Evolutionary conservation across 2,888 invertebrate species (phyloP), one percentile per base, ranked within the genome.

Genomic region (Rhagonycha fulva): DNA sequence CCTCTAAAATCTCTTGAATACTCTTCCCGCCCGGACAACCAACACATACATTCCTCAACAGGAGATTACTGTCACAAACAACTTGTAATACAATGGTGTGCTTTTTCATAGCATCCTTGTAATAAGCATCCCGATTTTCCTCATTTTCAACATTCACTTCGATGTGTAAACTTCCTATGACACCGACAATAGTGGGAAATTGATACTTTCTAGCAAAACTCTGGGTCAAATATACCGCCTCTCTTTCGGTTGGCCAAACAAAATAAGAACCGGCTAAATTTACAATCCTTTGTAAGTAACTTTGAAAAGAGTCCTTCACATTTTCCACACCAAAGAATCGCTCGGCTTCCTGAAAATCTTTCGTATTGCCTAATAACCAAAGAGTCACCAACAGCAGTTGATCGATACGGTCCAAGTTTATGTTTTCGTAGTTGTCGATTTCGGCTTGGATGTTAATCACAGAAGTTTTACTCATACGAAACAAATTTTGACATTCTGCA

Each of bases 11-110:
- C 14, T 79, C 77, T 63, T 77, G 73, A 11, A 82, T 77, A 70
- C 72, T 78, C 72, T 78, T 80, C 66, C 81, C 80, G 19, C 82
- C 82, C 1, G 82, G 82, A 70, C 77, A 81, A 62, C 82, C 82
- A 14, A 77, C 78, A 72, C 80, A 80, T 19, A 82, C 77, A 68
- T 82, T 80, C n/a, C 82, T 76, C 28, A 82, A 74, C 26, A 82
- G 62, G 26, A 81, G 75, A 72, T 81, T 78, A 78, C 76, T 80
- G 76, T 82, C 82, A 70, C 82, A 81, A 67, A 82, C 82, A 14
- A 80, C 81, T 76, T 82, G 82, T 19, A 82, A 70, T 19, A 82
- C 79, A 60, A 82, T 81, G n/a, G 81, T 79, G 68, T 81, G 74
- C 14, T 80, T 78, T 19, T 78, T 74, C 69, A 78, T 80, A 26